A percentile compares a stretch with the other conserved stretches of the same genome.
These are phyloP conservation scores for Epiblema foenella DNA, from an alignment of 2,888 invertebrate genomes.

Conservation along the genomic window DNA sequence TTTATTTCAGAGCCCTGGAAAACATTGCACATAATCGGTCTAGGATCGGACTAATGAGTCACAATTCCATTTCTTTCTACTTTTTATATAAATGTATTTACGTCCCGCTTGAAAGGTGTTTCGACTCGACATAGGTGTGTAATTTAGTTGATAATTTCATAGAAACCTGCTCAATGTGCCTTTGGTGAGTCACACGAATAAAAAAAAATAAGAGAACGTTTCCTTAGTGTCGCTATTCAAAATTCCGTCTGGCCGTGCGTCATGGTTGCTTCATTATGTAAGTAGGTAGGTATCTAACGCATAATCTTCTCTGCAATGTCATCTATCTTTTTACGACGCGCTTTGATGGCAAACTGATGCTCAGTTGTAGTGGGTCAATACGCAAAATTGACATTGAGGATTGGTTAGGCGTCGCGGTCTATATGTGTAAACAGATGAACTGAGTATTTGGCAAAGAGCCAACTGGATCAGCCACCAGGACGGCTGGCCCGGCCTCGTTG, in stretches of 20 bases:
- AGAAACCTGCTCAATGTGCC: slow-evolving; percentile 2
- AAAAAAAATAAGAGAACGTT: slow-evolving; percentile 20
- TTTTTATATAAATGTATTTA: background rate
- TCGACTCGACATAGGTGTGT: background rate
- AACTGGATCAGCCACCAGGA: slow-evolving; percentile 60
- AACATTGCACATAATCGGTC: slow-evolving; percentile 15
- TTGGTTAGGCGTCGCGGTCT: slow-evolving; percentile 60
- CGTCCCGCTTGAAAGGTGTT: background rate
- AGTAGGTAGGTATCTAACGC: slow-evolving; percentile 3
- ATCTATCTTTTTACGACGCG: slow-evolving; percentile 17
- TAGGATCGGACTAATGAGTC: background rate
- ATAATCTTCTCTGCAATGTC: background rate
- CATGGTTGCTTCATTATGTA: slow-evolving; percentile 9
- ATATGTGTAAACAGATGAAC: slow-evolving; percentile 54
- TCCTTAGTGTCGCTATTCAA: slow-evolving; percentile 14
- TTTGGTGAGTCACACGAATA: slow-evolving; percentile 8
- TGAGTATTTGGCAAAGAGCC: slow-evolving; percentile 62
- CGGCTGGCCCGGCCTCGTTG: background rate
- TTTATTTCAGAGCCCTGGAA: slow-evolving; percentile 23
- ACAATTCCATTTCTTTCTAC: too few species aligned
- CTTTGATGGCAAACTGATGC: slow-evolving; percentile 21
- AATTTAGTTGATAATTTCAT: background rate
- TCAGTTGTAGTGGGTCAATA: slow-evolving; percentile 56
- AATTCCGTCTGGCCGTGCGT: slow-evolving; percentile 19
- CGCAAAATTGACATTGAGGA: slow-evolving; percentile 74